Conservation (phyloP, 2,797 vertebrate genomes). For the Pseudomugil tenellus region DNA sequence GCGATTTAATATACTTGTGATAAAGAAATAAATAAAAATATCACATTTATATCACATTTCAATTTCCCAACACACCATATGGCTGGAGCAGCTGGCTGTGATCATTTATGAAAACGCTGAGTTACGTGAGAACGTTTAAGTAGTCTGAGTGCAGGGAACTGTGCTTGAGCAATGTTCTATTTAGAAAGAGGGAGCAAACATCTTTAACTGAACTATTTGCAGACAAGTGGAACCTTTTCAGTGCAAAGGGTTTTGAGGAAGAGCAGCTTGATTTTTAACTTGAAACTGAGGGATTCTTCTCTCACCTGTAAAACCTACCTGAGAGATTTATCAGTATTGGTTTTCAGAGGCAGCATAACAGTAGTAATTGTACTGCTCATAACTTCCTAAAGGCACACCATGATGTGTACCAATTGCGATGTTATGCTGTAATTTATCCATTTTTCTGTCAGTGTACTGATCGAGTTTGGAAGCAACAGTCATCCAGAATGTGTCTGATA, state of each 20-base stretch:
- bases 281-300: not conserved
- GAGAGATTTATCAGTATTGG: not conserved
- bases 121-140: not conserved
- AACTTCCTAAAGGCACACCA: not conserved
- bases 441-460: not conserved
- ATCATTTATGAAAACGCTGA: not conserved
- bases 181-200: not conserved
- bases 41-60: not conserved
- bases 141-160: not conserved
- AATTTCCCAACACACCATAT: not conserved
- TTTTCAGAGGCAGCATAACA: not conserved
- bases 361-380: not conserved
- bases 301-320: not conserved
- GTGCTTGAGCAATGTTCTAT: not conserved
- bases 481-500: slow-evolving; percentile 34
- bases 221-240: not conserved
- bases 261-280: not conserved
- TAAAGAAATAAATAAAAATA: not conserved
- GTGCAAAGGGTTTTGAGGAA: not conserved
- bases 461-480: not conserved
- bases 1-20: not conserved
- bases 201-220: not conserved
- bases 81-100: not conserved
- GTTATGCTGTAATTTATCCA: not conserved
- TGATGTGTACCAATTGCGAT: not conserved